Evolutionary conservation across 2,888 invertebrate species (phyloP).

Genomic region (Cheilosia vulpina): DNA sequence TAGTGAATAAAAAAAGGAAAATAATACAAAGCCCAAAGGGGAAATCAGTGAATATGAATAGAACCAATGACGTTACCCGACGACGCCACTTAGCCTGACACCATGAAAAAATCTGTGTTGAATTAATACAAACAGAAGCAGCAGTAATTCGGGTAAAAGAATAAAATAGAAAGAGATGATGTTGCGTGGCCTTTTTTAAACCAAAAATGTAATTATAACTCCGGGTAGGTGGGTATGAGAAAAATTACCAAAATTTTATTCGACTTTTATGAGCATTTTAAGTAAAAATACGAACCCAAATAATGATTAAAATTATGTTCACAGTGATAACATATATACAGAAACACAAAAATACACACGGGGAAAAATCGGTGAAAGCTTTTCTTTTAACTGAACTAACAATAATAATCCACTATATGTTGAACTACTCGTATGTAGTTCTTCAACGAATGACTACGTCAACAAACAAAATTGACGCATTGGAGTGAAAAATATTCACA

Average conservation of each 20-base stretch:
- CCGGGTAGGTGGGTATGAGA: slow-evolving; percentile 1
- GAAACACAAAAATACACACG: not conserved
- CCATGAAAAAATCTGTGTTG: slow-evolving; percentile 51
- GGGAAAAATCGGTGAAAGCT: too few species aligned
- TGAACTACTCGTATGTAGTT: too few species aligned
- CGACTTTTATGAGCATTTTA: slow-evolving; percentile 47
- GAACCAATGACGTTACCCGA: slow-evolving; percentile 19
- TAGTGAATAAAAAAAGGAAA: slow-evolving; percentile 41
- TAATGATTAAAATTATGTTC: not conserved
- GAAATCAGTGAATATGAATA: slow-evolving; percentile 29
- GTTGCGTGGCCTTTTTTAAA: slow-evolving; percentile 6
- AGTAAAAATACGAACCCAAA: slow-evolving; percentile 25
- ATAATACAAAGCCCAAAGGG: slow-evolving; percentile 33
- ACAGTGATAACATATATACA: not conserved
- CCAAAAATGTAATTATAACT: slow-evolving; percentile 35
- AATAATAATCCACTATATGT: too few species aligned
- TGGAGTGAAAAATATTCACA: too few species aligned
- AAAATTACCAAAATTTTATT: slow-evolving; percentile 25
- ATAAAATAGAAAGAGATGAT: not conserved
- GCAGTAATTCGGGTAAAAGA: slow-evolving; percentile 6
- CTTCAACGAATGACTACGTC: too few species aligned
- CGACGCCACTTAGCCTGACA: slow-evolving; percentile 27
- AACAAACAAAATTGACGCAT: too few species aligned
- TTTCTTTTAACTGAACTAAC: too few species aligned
- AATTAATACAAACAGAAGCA: slow-evolving; percentile 29